These are phyloP conservation scores for Arctopsyche grandis DNA, from an alignment of 1,140 invertebrate species.

Conservation along the genomic window DNA sequence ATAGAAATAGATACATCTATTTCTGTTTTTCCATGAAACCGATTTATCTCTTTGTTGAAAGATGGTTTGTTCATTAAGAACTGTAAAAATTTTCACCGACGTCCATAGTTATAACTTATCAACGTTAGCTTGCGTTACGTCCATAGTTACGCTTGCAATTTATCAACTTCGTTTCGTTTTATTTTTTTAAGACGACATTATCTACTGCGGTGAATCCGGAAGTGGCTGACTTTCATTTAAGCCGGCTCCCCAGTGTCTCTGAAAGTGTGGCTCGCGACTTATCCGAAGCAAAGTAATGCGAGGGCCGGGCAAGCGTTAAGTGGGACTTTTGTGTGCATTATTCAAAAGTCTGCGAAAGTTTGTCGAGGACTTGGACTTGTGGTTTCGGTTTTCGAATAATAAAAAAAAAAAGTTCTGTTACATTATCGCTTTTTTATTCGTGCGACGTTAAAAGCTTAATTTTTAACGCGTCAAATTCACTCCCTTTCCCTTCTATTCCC, in stretches of 20 bases:
- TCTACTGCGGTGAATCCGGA: background rate
- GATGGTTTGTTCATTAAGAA: too few relatives aligned
- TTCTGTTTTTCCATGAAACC: too few relatives aligned
- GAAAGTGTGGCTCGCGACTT: background rate
- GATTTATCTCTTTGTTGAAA: too few relatives aligned
- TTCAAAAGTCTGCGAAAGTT: conserved; percentile 23
- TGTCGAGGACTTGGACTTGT: background rate
- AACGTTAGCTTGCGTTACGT: too few relatives aligned
- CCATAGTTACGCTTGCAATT: too few relatives aligned
- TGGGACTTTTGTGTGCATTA: conserved; percentile 25
- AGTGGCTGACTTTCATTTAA: conserved; percentile 6
- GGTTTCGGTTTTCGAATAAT: background rate
- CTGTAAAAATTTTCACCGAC: too few relatives aligned
- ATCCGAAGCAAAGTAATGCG: background rate
- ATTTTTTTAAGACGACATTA: conserved; percentile 14
- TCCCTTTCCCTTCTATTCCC: too few relatives aligned
- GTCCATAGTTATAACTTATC: too few relatives aligned
- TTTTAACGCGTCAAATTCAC: background rate
- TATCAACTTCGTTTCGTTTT: too few relatives aligned
- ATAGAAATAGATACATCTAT: too few relatives aligned
- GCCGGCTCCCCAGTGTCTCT: background rate
- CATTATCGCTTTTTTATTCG: conserved; percentile 8
- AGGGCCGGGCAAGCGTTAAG: background rate
- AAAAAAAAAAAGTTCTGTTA: background rate
- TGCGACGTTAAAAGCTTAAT: background rate